Evolutionary conservation across 2,888 invertebrate genomes (phyloP), one percentile per base, ranked within the genome.

Genomic region (Ariolimax columbianus): DNA sequence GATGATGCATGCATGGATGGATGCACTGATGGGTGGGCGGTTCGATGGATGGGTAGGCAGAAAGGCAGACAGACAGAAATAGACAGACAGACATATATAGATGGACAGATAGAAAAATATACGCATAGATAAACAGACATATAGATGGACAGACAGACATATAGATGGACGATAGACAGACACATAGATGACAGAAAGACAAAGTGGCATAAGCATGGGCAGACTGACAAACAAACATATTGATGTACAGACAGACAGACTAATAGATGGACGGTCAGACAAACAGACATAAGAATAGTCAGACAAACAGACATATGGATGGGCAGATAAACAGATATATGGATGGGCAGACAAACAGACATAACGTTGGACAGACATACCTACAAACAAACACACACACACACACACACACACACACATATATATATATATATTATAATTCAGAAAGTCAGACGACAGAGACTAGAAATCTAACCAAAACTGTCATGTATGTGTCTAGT

Each of bases 161-260:
- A n/a, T n/a, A n/a, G n/a, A n/a, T n/a, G n/a, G n/a, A n/a, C n/a
- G n/a, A n/a, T n/a, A 75, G 75, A 75, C 33, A 75, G 75, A 75
- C 33, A 75, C 43, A 43, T 75, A 75, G 75, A 75, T 75, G 40
- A 75, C 33, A 75, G 75, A 75, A 11, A 75, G 75, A 75, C 33
- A 75, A 11, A 47, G 9, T 11, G 47, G 23, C 3, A 55, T 55
- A 55, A 19, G 23, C 23, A 55, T 55, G 23, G 9, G 23, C 23
- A 55, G n/a, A n/a, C n/a, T n/a, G 9, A 55, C 23, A 55, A 19
- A 55, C 23, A 55, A 19, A 55, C 23, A 55, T 55, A 55, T 55
- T 19, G 9, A 55, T 55, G 23, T 55, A 55, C 23, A 55, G 9
- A 75, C 33, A 75, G 75, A 75, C 33, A 75, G 75, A 75, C 33